Evolutionary conservation across 2,113 vertebrate species (phyloP), one percentile per base, ranked within the genome.

Genomic region (Paraplagusia blochii): DNA sequence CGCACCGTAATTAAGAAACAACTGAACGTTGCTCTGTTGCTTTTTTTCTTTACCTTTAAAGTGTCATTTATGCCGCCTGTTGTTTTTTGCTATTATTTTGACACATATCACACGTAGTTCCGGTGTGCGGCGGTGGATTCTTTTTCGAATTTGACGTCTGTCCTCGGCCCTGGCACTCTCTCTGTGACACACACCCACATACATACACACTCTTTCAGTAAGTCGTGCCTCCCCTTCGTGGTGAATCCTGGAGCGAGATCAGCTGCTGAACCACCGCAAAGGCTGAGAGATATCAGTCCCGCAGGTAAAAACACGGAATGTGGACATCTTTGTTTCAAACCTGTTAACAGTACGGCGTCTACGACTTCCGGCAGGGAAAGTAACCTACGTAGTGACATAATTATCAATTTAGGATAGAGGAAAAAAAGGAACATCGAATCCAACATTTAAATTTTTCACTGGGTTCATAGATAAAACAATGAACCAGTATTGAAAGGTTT

Each of bases 211-310:
- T 58, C 67, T 80, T 73, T 74, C 46, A 69, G 72, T 54, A 56
- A 77, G 69, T 76, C 74, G 71, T 79, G 39, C 77, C 88, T 74
- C 87, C 87, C 87, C 74, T 88, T 89, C 83, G 82, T 56, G 88
- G 88, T 57, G 70, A 63, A 81, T 29, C 55, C 62, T 66, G 54
- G 47, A 57, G 54, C 8, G 18, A 64, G 33, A 9, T 13, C 43
- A 12, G 53, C 38, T 48, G 53, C 47, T 66, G 47, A 65, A 66
- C 61, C 53, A 36, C 33, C 58, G 53, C 38, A 52, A 53, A 19
- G 55, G 40, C 11, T 68, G 50, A 5, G 38, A 10, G 38, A 39
- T 9, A 39, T 17, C 6, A 14, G 11, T 44, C 19, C 11, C 35
- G 11, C 1, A 19, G 5, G 44, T n/a, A 17, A 44, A 11, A 43